phyloP scores from a whole-genome alignment of 2,113 vertebrate genomes.

The Semnornis frantzii region DNA sequence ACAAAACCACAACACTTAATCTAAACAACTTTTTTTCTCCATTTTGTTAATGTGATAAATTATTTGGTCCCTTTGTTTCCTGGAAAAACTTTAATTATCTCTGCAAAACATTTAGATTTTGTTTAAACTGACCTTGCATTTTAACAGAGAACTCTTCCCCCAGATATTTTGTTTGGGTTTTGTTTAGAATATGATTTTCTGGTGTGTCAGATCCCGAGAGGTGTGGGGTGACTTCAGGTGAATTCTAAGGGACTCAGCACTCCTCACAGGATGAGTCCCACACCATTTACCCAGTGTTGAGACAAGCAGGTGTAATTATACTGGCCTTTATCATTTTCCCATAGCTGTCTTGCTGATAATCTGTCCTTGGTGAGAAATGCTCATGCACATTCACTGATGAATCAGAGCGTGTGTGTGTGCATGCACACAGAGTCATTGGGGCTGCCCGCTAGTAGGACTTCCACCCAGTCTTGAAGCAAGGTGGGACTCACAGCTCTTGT shows the following conservation, averaged over 20 bases:
- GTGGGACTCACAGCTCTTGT: accelerated
- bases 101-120: background rate
- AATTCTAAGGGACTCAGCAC: constrained; percentile 4
- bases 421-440: background rate
- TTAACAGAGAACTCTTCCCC: background rate
- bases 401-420: accelerated
- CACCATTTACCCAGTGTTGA: background rate
- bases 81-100: background rate
- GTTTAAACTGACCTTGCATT: background rate
- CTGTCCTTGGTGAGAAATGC: background rate
- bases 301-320: constrained; percentile 18
- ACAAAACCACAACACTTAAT: background rate
- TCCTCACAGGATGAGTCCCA: background rate
- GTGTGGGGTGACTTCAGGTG: background rate
- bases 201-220: background rate
- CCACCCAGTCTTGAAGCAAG: background rate
- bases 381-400: background rate
- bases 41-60: background rate
- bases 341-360: constrained; percentile 7
- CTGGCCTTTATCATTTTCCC: background rate
- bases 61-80: background rate
- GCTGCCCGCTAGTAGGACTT: background rate
- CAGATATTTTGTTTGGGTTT: background rate
- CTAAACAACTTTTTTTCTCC: background rate
- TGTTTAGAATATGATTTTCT: background rate